Conservation (phyloP, 1,140 invertebrate species). For the Lepidotrigona ventralis region DNA sequence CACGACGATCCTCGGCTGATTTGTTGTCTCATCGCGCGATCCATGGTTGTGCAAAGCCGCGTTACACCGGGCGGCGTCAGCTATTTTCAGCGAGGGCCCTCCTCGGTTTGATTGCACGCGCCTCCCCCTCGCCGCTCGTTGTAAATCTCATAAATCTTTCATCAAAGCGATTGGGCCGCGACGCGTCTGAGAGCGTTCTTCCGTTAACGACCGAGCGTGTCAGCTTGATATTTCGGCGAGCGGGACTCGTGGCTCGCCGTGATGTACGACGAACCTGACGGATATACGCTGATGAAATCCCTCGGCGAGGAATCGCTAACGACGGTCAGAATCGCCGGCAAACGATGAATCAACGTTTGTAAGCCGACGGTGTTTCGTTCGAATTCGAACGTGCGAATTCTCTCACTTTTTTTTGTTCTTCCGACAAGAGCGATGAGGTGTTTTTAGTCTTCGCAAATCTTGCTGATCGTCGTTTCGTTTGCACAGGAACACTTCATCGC, state of each 20-base stretch:
- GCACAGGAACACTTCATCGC: no score
- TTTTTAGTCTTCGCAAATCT: neutral
- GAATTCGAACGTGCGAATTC: no score
- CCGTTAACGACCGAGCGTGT: slow-evolving; percentile 55
- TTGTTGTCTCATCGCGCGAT: slow-evolving; percentile 27
- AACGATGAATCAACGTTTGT: slow-evolving; percentile 25
- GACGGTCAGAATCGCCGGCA: slow-evolving; percentile 8
- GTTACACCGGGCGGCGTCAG: neutral
- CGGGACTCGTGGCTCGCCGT: neutral
- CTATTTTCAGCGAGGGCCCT: slow-evolving; percentile 20
- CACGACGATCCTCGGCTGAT: neutral
- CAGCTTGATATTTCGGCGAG: slow-evolving; percentile 48
- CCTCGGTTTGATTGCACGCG: slow-evolving; percentile 20
- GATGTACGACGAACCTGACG: slow-evolving; percentile 43
- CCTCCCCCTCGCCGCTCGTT: neutral
- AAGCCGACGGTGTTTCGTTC: no score
- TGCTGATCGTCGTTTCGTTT: no score
- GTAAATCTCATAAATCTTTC: slow-evolving; percentile 51
- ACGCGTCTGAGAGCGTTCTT: slow-evolving; percentile 53
- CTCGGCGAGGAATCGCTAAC: slow-evolving; percentile 47
- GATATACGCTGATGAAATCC: slow-evolving; percentile 41
- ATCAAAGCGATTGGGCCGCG: slow-evolving; percentile 16
- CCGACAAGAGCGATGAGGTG: neutral
- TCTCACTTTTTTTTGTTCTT: neutral
- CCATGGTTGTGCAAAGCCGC: neutral